Percentiles rank a stretch among this genome's conserved stretches.
Conservation (phyloP, 1,140 invertebrate genomes). For the Calephelis virginiensis region DNA sequence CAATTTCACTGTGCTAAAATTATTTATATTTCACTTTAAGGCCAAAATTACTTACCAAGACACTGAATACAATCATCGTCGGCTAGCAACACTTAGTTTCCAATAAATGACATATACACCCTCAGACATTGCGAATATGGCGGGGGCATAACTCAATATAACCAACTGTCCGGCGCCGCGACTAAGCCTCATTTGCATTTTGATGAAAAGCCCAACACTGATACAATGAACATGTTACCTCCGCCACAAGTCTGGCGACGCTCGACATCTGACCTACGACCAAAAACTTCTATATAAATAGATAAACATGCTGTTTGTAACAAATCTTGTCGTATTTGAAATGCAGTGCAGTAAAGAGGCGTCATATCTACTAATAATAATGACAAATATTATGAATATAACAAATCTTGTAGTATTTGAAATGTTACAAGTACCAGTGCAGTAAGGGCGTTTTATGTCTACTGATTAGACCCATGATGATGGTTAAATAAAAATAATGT, state of each 20-base stretch:
- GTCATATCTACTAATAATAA: no score
- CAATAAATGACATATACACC: slow-evolving; percentile 9
- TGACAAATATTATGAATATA: no score
- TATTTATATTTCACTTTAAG: no score
- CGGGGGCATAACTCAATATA: slow-evolving; percentile 13
- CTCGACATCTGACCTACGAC: slow-evolving; percentile 2
- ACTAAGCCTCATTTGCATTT: slow-evolving; percentile 13
- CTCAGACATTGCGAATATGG: slow-evolving; percentile 9
- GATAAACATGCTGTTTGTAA: not conserved
- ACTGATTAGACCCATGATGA: no score
- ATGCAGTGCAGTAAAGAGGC: no score
- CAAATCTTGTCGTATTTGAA: not conserved
- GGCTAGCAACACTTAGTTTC: not conserved
- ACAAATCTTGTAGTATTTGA: not conserved
- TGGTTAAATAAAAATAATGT: no score
- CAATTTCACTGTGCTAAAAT: no score
- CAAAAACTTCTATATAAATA: not conserved
- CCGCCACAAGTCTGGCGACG: slow-evolving; percentile 11
- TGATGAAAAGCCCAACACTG: slow-evolving; percentile 14
- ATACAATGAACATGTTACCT: slow-evolving; percentile 17
- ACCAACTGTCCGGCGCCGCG: slow-evolving; percentile 14
- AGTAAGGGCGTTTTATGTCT: no score
- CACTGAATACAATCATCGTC: not conserved
- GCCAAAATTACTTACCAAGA: not conserved
- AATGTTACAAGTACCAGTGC: no score